Evolutionary conservation across 2,888 invertebrate species (phyloP).

Genomic region (Macroteleia sp.): DNA sequence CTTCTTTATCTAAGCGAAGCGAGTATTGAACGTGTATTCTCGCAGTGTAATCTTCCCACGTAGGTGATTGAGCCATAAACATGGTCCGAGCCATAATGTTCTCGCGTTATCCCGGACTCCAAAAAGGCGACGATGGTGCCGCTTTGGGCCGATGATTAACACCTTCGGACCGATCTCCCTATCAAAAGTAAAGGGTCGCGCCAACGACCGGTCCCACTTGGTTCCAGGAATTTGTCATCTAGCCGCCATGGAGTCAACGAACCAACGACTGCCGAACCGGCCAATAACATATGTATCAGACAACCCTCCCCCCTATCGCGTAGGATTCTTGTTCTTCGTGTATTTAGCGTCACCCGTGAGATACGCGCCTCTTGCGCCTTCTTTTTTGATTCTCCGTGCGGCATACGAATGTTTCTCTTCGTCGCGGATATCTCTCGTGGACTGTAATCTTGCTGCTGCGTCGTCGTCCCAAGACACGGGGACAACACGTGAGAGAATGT

Average conservation of each 20-base stretch:
- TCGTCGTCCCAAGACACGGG: conserved; percentile 71
- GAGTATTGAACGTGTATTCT: not conserved
- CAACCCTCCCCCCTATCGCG: conserved; percentile 38
- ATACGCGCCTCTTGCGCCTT: conserved; percentile 45
- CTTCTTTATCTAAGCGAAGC: not conserved
- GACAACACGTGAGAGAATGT: conserved; percentile 80
- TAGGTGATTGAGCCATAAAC: conserved; percentile 49
- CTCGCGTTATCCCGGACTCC: conserved; percentile 14
- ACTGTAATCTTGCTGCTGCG: conserved; percentile 49
- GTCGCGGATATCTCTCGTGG: conserved; percentile 37
- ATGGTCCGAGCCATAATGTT: conserved; percentile 17
- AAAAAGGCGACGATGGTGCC: conserved; percentile 31
- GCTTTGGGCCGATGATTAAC: conserved; percentile 48
- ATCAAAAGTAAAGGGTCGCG: conserved; percentile 37
- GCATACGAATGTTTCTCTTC: conserved; percentile 27
- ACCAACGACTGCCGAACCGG: conserved; percentile 40
- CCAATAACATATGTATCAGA: conserved; percentile 57
- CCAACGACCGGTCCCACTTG: conserved; percentile 39
- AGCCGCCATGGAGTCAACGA: conserved; percentile 50
- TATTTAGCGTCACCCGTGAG: conserved; percentile 61
- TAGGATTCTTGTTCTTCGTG: conserved; percentile 52
- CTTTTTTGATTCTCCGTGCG: conserved; percentile 32
- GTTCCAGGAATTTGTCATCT: conserved; percentile 59
- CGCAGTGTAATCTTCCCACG: conserved; percentile 12
- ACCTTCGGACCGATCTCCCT: conserved; percentile 41